Evolutionary conservation across 2,113 vertebrate species (phyloP).

Genomic region (Pungitius pungitius): DNA sequence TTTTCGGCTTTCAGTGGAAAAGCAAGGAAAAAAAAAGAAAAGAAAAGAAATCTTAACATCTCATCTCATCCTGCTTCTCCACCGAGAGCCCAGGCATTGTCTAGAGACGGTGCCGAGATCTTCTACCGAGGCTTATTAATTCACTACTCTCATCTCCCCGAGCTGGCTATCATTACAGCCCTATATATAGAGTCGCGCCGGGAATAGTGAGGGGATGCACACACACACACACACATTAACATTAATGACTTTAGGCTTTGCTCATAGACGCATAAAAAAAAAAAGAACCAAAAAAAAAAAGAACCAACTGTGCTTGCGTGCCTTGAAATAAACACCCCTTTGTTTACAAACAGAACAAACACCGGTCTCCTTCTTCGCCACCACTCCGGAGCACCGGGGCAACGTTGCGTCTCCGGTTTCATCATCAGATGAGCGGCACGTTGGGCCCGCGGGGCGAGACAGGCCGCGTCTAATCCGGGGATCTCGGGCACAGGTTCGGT

Average conservation of each 20-base stretch:
- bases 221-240: constrained; percentile 79
- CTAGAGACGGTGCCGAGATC: constrained; percentile 76
- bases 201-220: constrained; percentile 78
- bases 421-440: constrained; percentile 25
- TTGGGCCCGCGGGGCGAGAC: constrained; percentile 26
- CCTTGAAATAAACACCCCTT: constrained; percentile 61
- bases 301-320: constrained; percentile 37
- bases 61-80: constrained; percentile 71
- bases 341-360: constrained; percentile 70
- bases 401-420: constrained; percentile 36
- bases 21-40: constrained; percentile 8
- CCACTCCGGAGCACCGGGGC: constrained; percentile 25
- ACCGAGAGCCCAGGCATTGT: constrained; percentile 72
- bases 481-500: constrained; percentile 58
- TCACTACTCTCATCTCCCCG: constrained; percentile 80
- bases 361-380: constrained; percentile 33
- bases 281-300: not conserved
- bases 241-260: constrained; percentile 81
- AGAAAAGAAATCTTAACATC: constrained; percentile 61
- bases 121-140: constrained; percentile 80
- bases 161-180: constrained; percentile 82
- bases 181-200: constrained; percentile 82
- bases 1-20: constrained; percentile 52
- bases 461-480: constrained; percentile 53
- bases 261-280: constrained; percentile 48